A percentile compares a stretch with the other conserved stretches of the same genome.
These are phyloP conservation scores for Drosophila carrolli DNA, from an alignment of 1,140 invertebrate species.

Conservation along the genomic window DNA sequence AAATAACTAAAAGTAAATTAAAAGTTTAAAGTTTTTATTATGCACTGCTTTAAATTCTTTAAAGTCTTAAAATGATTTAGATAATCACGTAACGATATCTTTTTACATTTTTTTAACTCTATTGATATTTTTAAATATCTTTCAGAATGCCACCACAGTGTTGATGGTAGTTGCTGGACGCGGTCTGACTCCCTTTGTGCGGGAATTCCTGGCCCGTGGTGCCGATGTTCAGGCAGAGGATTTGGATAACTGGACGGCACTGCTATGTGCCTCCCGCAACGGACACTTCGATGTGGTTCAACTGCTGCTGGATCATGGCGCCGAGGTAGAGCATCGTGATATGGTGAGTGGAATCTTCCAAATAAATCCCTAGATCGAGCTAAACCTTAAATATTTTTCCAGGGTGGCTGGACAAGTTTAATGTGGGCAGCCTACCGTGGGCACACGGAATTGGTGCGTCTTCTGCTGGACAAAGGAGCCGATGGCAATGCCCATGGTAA, in stretches of 20 bases:
- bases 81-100: no score
- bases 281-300: constrained; percentile 93
- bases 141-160: constrained; percentile 95
- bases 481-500: constrained; percentile 98
- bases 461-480: constrained; percentile 94
- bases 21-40: no score
- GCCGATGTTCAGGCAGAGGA: constrained; percentile 96
- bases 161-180: constrained; percentile 94
- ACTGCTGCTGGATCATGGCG: constrained; percentile 94
- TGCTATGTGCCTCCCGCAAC: constrained; percentile 95
- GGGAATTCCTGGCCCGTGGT: constrained; percentile 92
- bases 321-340: constrained; percentile 95
- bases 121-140: background rate
- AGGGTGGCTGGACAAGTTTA: constrained; percentile 98
- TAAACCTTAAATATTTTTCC: background rate
- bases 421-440: constrained; percentile 99
- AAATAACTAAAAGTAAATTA: no score
- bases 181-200: constrained; percentile 92
- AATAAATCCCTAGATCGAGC: background rate
- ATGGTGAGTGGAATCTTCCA: constrained; percentile 88
- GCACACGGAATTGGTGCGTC: constrained; percentile 90
- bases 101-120: background rate
- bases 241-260: constrained; percentile 96
- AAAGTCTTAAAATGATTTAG: no score
- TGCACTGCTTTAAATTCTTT: no score